Conservation (phyloP, 2,888 invertebrate genomes). For the Thumatha senex region DNA sequence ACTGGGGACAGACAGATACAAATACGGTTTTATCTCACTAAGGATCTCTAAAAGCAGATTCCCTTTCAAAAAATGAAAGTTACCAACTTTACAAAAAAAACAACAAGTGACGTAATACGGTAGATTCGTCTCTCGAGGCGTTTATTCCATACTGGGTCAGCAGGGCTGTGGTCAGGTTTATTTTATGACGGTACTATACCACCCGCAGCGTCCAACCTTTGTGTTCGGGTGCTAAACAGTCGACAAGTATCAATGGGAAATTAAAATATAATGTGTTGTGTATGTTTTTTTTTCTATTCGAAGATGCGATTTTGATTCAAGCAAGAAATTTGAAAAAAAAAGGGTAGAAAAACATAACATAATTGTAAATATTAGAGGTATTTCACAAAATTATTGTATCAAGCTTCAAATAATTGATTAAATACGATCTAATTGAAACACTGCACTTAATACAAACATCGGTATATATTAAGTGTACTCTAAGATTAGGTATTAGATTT, state of each 20-base stretch:
- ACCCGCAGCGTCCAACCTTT: constrained; percentile 62
- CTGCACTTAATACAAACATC: no score
- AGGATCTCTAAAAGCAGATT: no score
- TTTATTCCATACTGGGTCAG: constrained; percentile 50
- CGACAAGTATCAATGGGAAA: constrained; percentile 21
- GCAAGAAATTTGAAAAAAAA: no score
- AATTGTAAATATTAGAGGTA: no score
- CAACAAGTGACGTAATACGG: constrained; percentile 44
- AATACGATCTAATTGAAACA: no score
- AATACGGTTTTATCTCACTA: no score
- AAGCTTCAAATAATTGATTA: no score
- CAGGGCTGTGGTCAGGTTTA: constrained; percentile 64
- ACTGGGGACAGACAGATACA: no score
- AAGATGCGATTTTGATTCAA: not conserved
- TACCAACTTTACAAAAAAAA: not conserved
- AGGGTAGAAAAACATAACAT: no score
- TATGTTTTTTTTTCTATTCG: constrained; percentile 10
- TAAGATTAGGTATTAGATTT: no score
- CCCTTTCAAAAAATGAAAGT: not conserved
- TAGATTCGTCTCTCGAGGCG: constrained; percentile 42
- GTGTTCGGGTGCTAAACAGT: constrained; percentile 49
- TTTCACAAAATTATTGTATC: no score
- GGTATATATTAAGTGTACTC: no score
- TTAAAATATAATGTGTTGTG: constrained; percentile 37
- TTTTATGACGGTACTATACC: constrained; percentile 68